phyloP scores from a whole-genome alignment of 1,140 invertebrate species.

The Acromyrmex charruanus region DNA sequence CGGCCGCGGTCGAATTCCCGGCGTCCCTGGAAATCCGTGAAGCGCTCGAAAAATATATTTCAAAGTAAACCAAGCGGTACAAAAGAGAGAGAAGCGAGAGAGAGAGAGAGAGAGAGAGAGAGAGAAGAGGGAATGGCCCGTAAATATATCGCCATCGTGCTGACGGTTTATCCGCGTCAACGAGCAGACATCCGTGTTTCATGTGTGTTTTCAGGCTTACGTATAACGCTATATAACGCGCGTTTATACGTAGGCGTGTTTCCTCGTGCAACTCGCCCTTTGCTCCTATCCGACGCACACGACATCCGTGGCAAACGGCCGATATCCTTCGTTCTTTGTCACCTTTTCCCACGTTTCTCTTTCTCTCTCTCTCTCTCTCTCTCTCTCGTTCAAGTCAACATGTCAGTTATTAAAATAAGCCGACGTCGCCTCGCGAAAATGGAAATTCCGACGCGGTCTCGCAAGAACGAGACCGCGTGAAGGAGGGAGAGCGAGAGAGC shows the following conservation, averaged over 20 bases:
- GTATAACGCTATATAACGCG: slow-evolving; percentile 68
- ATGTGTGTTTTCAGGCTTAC: slow-evolving; percentile 69
- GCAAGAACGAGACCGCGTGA: background rate
- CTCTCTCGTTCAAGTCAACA: background rate
- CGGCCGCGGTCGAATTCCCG: background rate
- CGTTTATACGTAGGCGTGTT: slow-evolving; percentile 65
- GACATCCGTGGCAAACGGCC: no score
- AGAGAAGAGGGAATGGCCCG: slow-evolving; percentile 12
- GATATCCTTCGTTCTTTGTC: no score
- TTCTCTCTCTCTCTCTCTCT: slow-evolving; percentile 11
- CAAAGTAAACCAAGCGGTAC: slow-evolving; percentile 38
- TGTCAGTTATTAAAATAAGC: slow-evolving; percentile 68
- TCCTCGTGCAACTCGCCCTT: slow-evolving; percentile 37
- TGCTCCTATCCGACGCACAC: slow-evolving; percentile 40
- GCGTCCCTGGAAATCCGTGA: slow-evolving; percentile 17
- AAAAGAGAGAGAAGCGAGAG: background rate
- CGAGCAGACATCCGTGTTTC: slow-evolving; percentile 61
- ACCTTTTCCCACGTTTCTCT: background rate
- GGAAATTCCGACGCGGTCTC: slow-evolving; percentile 46
- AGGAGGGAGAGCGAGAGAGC: background rate
- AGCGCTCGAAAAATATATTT: slow-evolving; percentile 54
- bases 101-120: no score
- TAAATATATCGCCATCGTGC: slow-evolving; percentile 72
- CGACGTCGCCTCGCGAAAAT: slow-evolving; percentile 26
- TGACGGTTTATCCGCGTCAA: slow-evolving; percentile 75